Evolutionary conservation across 1,140 invertebrate genomes (phyloP).

Genomic region (Bombus cullumanus): DNA sequence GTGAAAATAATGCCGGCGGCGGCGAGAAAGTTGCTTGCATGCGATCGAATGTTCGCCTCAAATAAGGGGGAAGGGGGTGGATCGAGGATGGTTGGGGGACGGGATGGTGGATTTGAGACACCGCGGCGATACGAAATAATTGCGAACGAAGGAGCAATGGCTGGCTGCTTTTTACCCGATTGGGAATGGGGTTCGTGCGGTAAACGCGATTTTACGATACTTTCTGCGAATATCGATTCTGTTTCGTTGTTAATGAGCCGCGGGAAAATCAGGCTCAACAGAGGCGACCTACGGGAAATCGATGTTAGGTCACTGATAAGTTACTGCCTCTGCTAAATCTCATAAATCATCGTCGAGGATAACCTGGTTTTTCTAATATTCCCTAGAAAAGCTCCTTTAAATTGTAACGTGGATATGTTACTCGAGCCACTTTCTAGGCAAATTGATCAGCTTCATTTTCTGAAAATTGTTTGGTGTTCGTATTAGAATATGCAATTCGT

Average conservation of each 20-base stretch:
- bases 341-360: neutral
- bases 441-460: neutral
- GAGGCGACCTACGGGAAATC: neutral
- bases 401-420: neutral
- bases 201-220: neutral
- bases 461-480: neutral
- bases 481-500: neutral
- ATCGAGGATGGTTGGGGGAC: neutral
- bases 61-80: no score
- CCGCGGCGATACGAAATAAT: neutral
- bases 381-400: neutral
- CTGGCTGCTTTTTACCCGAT: conserved; percentile 2
- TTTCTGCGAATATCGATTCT: neutral
- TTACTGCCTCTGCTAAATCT: neutral
- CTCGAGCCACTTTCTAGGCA: neutral
- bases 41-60: conserved; percentile 30
- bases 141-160: neutral
- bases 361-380: neutral
- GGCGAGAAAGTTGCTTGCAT: conserved; percentile 42
- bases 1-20: conserved; percentile 44
- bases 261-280: neutral
- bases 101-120: conserved; percentile 1
- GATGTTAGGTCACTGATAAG: neutral
- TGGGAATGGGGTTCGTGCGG: neutral
- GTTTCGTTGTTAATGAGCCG: neutral